Evolutionary conservation across 1,140 invertebrate species (phyloP).

Genomic region (Drosophila sucinea): DNA sequence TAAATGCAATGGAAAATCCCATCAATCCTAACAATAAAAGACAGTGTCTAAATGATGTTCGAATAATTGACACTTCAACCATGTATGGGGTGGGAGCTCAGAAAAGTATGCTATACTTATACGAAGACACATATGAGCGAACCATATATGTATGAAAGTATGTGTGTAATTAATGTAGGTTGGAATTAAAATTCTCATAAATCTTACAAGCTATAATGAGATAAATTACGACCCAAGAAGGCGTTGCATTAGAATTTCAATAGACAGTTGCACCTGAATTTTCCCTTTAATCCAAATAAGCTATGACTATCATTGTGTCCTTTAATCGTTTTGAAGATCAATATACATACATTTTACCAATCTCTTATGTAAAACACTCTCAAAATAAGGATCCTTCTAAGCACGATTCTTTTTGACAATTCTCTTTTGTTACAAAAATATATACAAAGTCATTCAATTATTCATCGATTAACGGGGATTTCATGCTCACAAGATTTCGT

Average conservation of each 20-base stretch:
- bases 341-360: too few relatives aligned
- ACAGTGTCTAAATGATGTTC: neutral
- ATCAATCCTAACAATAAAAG: neutral
- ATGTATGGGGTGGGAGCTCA: neutral
- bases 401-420: too few relatives aligned
- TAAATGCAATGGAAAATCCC: slow-evolving; percentile 39
- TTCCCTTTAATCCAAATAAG: neutral
- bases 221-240: neutral
- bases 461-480: too few relatives aligned
- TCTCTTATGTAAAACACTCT: too few relatives aligned
- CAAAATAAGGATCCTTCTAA: too few relatives aligned
- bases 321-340: too few relatives aligned
- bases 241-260: too few relatives aligned
- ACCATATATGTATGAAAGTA: neutral
- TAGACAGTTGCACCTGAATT: neutral
- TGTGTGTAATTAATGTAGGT: neutral
- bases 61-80: neutral
- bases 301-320: too few relatives aligned
- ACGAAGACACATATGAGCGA: neutral
- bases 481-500: too few relatives aligned
- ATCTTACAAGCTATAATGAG: neutral
- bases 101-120: neutral
- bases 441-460: too few relatives aligned
- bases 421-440: too few relatives aligned
- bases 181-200: neutral